Percentiles rank a stretch among this genome's conserved stretches.
Evolutionary conservation across 2,888 invertebrate genomes (phyloP).

Genomic region (Byasa hedistus): DNA sequence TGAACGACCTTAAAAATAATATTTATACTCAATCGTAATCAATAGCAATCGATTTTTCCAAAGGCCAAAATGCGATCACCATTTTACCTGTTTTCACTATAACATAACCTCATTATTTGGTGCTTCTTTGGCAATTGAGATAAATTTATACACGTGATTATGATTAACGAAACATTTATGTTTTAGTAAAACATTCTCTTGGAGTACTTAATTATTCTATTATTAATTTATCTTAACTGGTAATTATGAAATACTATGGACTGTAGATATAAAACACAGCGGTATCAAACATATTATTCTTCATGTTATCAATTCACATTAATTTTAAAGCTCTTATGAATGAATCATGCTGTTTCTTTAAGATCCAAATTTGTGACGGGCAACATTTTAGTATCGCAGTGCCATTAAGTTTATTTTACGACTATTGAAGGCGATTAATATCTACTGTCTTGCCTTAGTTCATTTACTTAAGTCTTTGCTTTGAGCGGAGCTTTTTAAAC

Average conservation of each 20-base stretch:
- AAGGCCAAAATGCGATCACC: background rate
- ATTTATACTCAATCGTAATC: too few species aligned
- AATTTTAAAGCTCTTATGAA: constrained; percentile 44
- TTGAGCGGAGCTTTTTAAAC: constrained; percentile 44
- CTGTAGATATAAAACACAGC: constrained; percentile 35
- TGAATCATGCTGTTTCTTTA: constrained; percentile 42
- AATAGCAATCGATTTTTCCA: too few species aligned
- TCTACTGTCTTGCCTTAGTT: constrained; percentile 55
- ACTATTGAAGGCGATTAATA: constrained; percentile 61
- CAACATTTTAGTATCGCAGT: constrained; percentile 46
- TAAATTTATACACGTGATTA: background rate
- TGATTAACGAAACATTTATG: background rate
- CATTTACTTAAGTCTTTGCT: constrained; percentile 56
- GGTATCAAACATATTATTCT: constrained; percentile 25
- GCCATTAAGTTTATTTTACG: constrained; percentile 57
- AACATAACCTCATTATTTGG: background rate
- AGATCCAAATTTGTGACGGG: constrained; percentile 62
- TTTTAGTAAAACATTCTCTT: constrained; percentile 3
- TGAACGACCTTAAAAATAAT: background rate
- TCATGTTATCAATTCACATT: constrained; percentile 22
- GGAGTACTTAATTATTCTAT: constrained; percentile 8
- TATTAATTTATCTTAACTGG: constrained; percentile 19
- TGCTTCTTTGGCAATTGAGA: background rate
- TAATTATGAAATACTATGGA: constrained; percentile 21
- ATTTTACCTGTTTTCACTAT: background rate